These are phyloP conservation scores for Crotalus tigris DNA, from an alignment of 2,113 vertebrate genomes.

Conservation along the genomic window DNA sequence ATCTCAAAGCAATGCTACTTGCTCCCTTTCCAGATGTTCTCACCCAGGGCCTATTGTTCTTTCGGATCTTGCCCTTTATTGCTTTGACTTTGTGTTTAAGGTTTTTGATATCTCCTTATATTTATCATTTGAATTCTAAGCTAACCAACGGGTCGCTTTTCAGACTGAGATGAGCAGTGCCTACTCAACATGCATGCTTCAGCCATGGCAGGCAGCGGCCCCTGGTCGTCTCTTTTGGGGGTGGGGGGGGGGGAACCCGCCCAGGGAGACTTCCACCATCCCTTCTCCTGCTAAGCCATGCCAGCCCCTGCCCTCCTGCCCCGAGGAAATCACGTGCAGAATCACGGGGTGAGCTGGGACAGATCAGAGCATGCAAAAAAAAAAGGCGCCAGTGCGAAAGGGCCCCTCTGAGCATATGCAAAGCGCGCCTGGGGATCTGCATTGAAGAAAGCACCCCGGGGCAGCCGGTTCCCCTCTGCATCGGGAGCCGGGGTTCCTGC, in stretches of 20 bases:
- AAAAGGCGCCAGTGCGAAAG: not conserved
- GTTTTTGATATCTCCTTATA: not conserved
- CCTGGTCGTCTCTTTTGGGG: not conserved
- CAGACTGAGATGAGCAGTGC: no score
- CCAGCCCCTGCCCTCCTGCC: not conserved
- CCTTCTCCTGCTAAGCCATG: not conserved
- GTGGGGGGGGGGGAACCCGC: not conserved
- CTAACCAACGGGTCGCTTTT: not conserved
- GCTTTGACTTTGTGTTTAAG: not conserved
- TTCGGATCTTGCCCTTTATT: not conserved
- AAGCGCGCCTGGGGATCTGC: not conserved
- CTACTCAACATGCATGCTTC: not conserved
- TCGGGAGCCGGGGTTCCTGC: no score
- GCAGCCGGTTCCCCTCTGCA: not conserved
- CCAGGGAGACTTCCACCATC: not conserved
- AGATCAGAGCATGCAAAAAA: not conserved
- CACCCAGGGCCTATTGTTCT: not conserved
- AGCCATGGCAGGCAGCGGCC: not conserved
- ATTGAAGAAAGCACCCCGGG: not conserved
- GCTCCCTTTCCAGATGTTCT: not conserved
- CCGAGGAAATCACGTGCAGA: not conserved
- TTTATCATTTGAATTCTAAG: not conserved
- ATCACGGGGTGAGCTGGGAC: not conserved
- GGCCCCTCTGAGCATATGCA: not conserved
- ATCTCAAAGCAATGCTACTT: not conserved